Conservation (phyloP, 2,888 invertebrate species). For the Steinernema hermaphroditum region DNA sequence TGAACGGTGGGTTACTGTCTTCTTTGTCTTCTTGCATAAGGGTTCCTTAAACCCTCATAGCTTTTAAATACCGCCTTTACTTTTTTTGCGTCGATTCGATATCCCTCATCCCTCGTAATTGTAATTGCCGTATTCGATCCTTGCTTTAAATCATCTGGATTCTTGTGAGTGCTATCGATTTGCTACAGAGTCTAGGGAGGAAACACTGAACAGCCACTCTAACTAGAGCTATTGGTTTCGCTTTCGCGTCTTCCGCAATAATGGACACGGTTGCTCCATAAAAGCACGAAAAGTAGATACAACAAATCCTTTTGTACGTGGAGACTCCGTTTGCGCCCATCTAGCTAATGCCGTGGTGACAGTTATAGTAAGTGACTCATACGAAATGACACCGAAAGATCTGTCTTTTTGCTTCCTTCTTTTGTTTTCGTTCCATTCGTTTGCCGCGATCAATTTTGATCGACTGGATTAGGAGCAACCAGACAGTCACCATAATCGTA, state of each 20-base stretch:
- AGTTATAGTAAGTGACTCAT: constrained; percentile 10
- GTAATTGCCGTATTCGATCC: background rate
- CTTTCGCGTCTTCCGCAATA: constrained; percentile 16
- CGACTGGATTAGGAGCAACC: constrained; percentile 11
- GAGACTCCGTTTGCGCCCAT: no score
- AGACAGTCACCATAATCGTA: background rate
- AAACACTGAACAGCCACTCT: constrained; percentile 14
- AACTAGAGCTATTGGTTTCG: constrained; percentile 11
- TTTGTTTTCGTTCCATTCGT: background rate
- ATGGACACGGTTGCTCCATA: background rate
- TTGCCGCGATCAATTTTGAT: background rate
- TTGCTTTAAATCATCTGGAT: constrained; percentile 17
- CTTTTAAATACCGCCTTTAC: background rate
- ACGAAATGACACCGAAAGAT: constrained; percentile 15
- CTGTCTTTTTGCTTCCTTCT: background rate
- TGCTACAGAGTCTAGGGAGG: background rate
- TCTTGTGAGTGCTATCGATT: constrained; percentile 28
- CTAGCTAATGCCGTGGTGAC: background rate
- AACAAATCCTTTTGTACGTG: no score
- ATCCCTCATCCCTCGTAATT: no score
- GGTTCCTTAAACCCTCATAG: background rate
- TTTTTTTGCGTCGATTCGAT: no score
- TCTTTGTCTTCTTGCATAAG: background rate
- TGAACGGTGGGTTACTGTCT: constrained; percentile 28
- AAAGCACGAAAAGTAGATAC: background rate